Evolutionary conservation across 2,797 vertebrate genomes (phyloP), one percentile per base, ranked within the genome.

Genomic region (Spondyliosoma cantharus): DNA sequence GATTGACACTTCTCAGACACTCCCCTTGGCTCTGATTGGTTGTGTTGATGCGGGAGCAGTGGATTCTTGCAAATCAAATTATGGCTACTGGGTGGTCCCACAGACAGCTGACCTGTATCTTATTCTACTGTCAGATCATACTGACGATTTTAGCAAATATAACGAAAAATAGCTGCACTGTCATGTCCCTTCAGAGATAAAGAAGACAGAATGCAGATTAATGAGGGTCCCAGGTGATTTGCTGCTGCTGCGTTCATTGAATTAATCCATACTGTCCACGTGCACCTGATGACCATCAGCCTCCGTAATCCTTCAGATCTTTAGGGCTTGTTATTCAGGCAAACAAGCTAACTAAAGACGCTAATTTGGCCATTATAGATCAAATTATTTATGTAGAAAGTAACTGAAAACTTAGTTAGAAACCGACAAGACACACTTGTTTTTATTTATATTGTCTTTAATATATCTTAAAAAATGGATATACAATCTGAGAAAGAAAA

Each of bases 391-490:
- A 11, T 17, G 46, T 16, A 17, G 16, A 17, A 17, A 48, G 11
- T 13, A 4, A 56, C 7, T 17, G 49, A n/a, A 20, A 56, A 22
- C 37, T 11, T 11, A n/a, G n/a, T n/a, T n/a, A 32, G 29, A 32
- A 81, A 56, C 0, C 71, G 74, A 76, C 42, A 71, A 25, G 24
- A 76, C 45, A n/a, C 24, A 37, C 13, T 52, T 5, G 1, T 11
- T 71, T 84, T 81, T 6, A 78, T 86, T 86, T 84, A 89, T 83
- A 91, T 87, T 86, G 86, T 93, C 90, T 93, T 93, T 94, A 93
- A 93, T 93, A 93, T 89, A 92, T 90, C 85, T 92, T 86, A 91
- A 91, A 93, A 93, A 93, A 92, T 90, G 82, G 84, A 92, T 90
- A 91, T 90, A 93, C 93, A 93, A 93, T 93, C 91, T 92, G 90